These are phyloP conservation scores for Cloeon dipterum DNA, from an alignment of 2,888 invertebrate genomes.

Conservation along the genomic window DNA sequence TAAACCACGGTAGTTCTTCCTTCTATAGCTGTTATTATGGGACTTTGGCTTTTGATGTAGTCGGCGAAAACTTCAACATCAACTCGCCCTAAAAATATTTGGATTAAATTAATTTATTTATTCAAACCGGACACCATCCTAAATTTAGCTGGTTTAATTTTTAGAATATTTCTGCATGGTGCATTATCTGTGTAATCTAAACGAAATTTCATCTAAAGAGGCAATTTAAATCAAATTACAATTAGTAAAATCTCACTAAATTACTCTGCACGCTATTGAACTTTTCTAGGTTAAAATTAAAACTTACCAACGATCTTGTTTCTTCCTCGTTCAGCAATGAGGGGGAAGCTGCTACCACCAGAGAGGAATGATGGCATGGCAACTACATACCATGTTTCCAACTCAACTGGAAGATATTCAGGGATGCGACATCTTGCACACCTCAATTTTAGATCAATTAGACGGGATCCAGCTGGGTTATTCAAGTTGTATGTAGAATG, in stretches of 20 bases:
- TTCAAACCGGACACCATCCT: too few species aligned
- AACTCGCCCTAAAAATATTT: conserved; percentile 16
- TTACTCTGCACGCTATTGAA: too few species aligned
- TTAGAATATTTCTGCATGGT: too few species aligned
- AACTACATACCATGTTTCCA: conserved; percentile 32
- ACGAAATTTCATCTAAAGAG: too few species aligned
- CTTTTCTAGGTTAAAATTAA: too few species aligned
- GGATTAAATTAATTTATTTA: too few species aligned
- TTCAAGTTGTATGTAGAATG: conserved; percentile 34
- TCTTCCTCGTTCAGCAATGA: conserved; percentile 7
- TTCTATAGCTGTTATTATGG: conserved; percentile 26
- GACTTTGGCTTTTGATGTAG: conserved; percentile 25
- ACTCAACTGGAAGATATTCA: conserved; percentile 31
- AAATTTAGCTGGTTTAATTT: too few species aligned
- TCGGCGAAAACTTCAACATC: conserved; percentile 30
- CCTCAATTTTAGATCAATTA: conserved; percentile 21
- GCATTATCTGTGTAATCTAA: too few species aligned
- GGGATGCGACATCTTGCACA: conserved; percentile 42
- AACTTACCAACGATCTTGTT: conserved; percentile 6
- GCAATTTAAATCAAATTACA: too few species aligned
- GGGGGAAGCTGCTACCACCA: conserved; percentile 43
- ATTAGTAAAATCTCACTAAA: too few species aligned
- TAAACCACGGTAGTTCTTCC: conserved; percentile 30
- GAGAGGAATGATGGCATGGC: conserved; percentile 35
- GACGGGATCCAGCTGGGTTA: conserved; percentile 30